Evolutionary conservation across 2,888 invertebrate genomes (phyloP).

Genomic region (Drosophila atroscutellata): DNA sequence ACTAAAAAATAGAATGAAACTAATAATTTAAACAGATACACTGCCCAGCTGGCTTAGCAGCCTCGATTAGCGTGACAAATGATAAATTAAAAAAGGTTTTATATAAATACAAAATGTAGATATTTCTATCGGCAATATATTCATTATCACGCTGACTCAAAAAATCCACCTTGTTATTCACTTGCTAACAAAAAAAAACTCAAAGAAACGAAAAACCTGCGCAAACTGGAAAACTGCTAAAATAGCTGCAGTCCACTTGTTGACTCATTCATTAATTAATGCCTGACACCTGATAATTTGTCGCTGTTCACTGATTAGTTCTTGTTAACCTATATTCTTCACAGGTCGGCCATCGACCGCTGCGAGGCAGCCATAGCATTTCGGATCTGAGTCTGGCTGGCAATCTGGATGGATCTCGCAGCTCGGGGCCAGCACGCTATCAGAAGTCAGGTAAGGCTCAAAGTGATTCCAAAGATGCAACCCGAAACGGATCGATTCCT

Average conservation of each 20-base stretch:
- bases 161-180: neutral
- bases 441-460: slow-evolving; percentile 85
- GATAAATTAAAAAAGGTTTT: fast-evolving
- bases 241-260: neutral
- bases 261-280: slow-evolving; percentile 5
- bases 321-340: neutral
- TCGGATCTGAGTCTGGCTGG: slow-evolving; percentile 91
- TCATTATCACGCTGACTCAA: neutral
- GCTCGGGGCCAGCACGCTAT: slow-evolving; percentile 84
- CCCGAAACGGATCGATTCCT: neutral
- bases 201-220: neutral
- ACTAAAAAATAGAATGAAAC: slow-evolving; percentile 4
- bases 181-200: slow-evolving; percentile 2
- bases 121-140: neutral
- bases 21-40: neutral
- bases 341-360: slow-evolving; percentile 91
- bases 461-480: neutral
- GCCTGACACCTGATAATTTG: neutral
- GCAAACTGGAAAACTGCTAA: neutral
- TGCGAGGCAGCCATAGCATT: slow-evolving; percentile 94
- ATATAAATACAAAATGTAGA: neutral
- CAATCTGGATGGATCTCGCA: slow-evolving; percentile 83
- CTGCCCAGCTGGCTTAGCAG: neutral
- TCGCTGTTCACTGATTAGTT: neutral
- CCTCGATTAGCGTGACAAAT: neutral